These are phyloP conservation scores for Stenichneumon culpator DNA, from an alignment of 2,888 invertebrate genomes.

Conservation along the genomic window DNA sequence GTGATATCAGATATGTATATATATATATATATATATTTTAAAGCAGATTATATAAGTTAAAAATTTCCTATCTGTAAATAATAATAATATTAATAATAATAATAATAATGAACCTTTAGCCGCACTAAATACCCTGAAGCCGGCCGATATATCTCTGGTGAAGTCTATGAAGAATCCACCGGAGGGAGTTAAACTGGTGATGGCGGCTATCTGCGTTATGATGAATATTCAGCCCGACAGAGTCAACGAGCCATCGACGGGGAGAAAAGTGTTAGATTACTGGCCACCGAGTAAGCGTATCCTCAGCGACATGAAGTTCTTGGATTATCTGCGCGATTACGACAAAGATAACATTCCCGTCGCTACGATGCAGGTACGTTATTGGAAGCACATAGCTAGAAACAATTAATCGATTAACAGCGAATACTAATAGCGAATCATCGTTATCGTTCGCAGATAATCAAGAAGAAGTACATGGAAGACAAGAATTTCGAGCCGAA, in stretches of 20 bases:
- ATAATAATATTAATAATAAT: no score
- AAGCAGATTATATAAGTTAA: no score
- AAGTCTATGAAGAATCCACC: slow-evolving; percentile 97
- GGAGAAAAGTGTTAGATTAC: slow-evolving; percentile 91
- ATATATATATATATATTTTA: no score
- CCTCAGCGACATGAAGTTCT: slow-evolving; percentile 93
- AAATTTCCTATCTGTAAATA: no score
- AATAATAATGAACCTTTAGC: slow-evolving; percentile 76
- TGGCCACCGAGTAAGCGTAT: slow-evolving; percentile 95
- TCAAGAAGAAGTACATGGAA: slow-evolving; percentile 80
- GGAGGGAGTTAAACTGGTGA: slow-evolving; percentile 92
- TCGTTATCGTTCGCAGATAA: slow-evolving; percentile 66
- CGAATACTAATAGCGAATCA: not conserved
- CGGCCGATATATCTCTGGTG: slow-evolving; percentile 93
- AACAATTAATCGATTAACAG: not conserved
- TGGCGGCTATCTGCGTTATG: slow-evolving; percentile 97
- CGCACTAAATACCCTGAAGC: slow-evolving; percentile 94
- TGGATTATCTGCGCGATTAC: slow-evolving; percentile 91
- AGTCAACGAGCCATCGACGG: slow-evolving; percentile 90
- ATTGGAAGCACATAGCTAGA: not conserved
- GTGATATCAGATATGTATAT: no score
- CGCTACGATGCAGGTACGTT: slow-evolving; percentile 89
- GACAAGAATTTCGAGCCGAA: slow-evolving; percentile 93
- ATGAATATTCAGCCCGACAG: slow-evolving; percentile 92
- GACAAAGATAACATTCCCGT: slow-evolving; percentile 94